Base-by-base conservation (phyloP, 1,140 invertebrate species). In the Dendroctonus valens region DNA sequence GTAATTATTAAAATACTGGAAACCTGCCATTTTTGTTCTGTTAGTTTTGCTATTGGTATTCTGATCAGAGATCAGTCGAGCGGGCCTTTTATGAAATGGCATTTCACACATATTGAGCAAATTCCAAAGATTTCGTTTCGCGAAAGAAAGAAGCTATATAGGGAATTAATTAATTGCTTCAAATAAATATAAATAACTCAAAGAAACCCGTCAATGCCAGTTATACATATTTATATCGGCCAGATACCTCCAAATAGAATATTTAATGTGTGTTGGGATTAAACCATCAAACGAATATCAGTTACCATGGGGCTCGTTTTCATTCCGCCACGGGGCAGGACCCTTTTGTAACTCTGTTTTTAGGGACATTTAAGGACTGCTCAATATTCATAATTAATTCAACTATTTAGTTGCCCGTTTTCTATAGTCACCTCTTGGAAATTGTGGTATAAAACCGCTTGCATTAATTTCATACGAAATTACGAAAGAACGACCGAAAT, bases 251-350 rank as follows among this genome's bases (percentile, higher is more conserved):
- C 5, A 48, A 38, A 40, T 60, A 50, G 37, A 50, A 60, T 60
- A 60, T 60, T 60, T 60, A 39, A 60, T 50, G 58, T 39, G 40
- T 37, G 3, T 12, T 38, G 26, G 11, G 58, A 60, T 49, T 60
- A 49, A 60, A 50, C 15, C 37, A 48, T 60, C 58, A 60, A 60
- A 60, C 12, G 42, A 60, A 49, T 60, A 60, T 60, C 58, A 49
- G 12, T 60, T 60, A 49, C 42, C 26, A 60, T 14, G 58, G 48
- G 46, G 15, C 12, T 26, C 26, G 26, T 26, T 26, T 60, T 40
- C 46, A 38, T 60, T 50, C 50, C 58, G 37, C 58, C 14, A 50
- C 44, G 38, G 46, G 50, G 50, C 50, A 15, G 26, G 52, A 11
- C 38, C 9, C 26, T 14, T 39, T 54, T 54, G 37, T n/a, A 40